Evolutionary conservation across 2,888 invertebrate genomes (phyloP).

Genomic region (Dicycla oo): DNA sequence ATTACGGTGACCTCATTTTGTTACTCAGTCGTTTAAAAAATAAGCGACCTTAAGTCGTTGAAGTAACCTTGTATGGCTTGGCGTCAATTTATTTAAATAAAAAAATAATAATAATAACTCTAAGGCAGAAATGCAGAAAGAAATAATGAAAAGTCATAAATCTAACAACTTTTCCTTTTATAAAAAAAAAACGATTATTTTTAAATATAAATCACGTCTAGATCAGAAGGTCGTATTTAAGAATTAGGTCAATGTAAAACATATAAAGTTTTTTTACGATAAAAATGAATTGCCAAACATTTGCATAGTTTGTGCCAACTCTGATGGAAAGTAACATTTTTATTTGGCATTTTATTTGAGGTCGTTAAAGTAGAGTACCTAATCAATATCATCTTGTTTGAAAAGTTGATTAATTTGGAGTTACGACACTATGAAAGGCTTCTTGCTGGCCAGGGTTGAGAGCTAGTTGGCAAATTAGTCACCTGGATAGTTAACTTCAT

Average conservation of each 20-base stretch:
- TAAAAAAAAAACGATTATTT: neutral
- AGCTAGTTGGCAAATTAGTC: neutral
- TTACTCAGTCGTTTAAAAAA: neutral
- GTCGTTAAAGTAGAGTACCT: neutral
- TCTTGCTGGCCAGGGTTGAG: neutral
- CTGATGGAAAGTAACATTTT: slow-evolving; percentile 1
- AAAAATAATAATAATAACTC: neutral
- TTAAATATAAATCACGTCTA: slow-evolving; percentile 8
- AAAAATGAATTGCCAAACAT: slow-evolving; percentile 49
- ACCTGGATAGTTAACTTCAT: too few species aligned
- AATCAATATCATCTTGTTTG: slow-evolving; percentile 9
- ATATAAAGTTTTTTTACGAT: slow-evolving; percentile 25
- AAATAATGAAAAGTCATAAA: neutral
- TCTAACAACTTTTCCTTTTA: slow-evolving; percentile 3
- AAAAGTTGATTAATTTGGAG: neutral
- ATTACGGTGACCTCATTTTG: neutral
- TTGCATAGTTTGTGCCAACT: slow-evolving; percentile 29
- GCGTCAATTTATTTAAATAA: neutral
- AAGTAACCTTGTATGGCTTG: neutral
- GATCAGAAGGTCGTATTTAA: slow-evolving; percentile 8
- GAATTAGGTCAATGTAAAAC: slow-evolving; percentile 45
- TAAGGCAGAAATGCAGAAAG: neutral
- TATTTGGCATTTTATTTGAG: slow-evolving; percentile 20
- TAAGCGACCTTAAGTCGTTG: neutral
- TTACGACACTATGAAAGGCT: neutral